A percentile compares a stretch with the other conserved stretches of the same genome.
These are phyloP conservation scores for Plestiodon gilberti DNA, from an alignment of 2,113 vertebrate genomes.

Conservation along the genomic window DNA sequence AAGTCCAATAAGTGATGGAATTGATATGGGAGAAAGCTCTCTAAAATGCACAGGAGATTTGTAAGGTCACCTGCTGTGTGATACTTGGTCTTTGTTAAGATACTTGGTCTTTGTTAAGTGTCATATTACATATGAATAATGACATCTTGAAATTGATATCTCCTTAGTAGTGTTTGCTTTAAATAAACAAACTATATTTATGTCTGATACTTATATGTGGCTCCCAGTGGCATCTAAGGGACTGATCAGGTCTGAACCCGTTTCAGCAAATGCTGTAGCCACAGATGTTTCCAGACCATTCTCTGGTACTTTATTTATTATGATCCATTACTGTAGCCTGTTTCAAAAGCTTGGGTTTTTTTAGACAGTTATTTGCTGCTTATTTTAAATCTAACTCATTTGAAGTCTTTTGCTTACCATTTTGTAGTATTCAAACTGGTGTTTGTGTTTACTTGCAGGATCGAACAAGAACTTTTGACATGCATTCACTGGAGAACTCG, in stretches of 20 bases:
- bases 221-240: neutral
- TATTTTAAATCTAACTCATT: slow-evolving; percentile 15
- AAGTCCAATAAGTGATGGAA: neutral
- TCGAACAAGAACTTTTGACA: slow-evolving; percentile 95
- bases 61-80: neutral
- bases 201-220: neutral
- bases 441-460: slow-evolving; percentile 86
- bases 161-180: neutral
- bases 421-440: slow-evolving; percentile 34
- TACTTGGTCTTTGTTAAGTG: neutral
- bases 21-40: neutral
- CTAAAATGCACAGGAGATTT: neutral
- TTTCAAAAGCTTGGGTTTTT: neutral
- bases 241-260: neutral
- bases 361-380: neutral
- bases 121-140: too few species aligned
- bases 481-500: slow-evolving; percentile 99
- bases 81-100: neutral
- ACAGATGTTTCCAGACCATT: neutral
- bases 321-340: neutral
- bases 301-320: neutral
- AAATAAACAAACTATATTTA: neutral
- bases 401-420: neutral
- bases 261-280: neutral
- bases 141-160: neutral